Evolutionary conservation across 2,113 vertebrate species (phyloP), one percentile per base, ranked within the genome.

Genomic region (Saccopteryx leptura): DNA sequence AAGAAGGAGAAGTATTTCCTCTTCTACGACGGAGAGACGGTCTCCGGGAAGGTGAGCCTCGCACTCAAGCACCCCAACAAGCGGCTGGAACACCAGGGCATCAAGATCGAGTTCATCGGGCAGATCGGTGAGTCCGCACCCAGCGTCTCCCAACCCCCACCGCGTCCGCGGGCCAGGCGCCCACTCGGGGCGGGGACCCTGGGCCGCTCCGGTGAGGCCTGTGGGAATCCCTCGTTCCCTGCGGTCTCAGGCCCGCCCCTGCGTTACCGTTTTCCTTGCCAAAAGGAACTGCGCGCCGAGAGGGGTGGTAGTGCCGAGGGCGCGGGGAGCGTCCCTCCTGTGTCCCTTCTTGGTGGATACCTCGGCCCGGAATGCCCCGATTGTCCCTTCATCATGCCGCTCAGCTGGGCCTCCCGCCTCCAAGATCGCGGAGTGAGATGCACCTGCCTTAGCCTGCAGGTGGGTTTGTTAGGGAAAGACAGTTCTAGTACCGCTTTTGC

Each of bases 101-200:
- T 99, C 98, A 99, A 99, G 96, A 99, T 99, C 88, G 99, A 99
- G 81, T 99, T 99, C 98, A 99, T 99, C 56, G 99, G 99, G 18
- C 99, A 99, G 97, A 99, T 99, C 93, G 99, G 99, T 99, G 97
- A 98, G 99, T 95, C 31, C 17, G n/a, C 48, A 50, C 33, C 60
- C 24, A 12, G 14, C 46, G 46, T 52, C 60, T 15, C 81, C 52
- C 26, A 48, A 48, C 21, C 72, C 28, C 7, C 1, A 14, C 18
- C 11, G 14, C 33, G 8, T 48, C n/a, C 26, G 9, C 7, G 1
- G 9, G 2, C 79, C 79, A 17, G 79, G 58, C 58, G 78, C 33
- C 33, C 79, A 17, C 33, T 26, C 79, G 23, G 33, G 58, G 21
- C 31, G 12, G 19, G 60, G 24, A 23, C 31, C 76, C 28, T 6